Evolutionary conservation across 2,113 vertebrate genomes (phyloP), one percentile per base, ranked within the genome.

Genomic region (Microtus richardsoni): DNA sequence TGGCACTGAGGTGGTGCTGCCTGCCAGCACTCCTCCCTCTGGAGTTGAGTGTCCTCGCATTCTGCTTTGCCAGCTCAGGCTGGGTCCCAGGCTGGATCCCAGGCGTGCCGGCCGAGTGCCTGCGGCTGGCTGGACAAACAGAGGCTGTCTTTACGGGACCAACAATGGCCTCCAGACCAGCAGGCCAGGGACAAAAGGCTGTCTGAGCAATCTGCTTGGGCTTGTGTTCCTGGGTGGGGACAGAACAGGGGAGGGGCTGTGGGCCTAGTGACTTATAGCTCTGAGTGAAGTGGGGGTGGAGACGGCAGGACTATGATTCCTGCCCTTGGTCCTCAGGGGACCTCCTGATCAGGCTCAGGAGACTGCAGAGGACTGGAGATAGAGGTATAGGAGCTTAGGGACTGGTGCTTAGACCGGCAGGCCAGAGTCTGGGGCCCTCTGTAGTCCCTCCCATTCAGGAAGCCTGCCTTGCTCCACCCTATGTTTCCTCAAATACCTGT

Each of bases 81-180:
- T 7, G 70, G 80, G 90, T 68, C 80, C 93, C 80, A 78, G 95
- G 90, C 80, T 7, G 70, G 77, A 88, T 68, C 80, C 93, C 78
- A 7, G 95, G 86, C 52, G 0, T 4, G 85, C 90, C 92, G 85
- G 84, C 85, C 17, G 39, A 75, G 84, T 30, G 91, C 96, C 92
- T 5, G 80, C 0, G 89, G 94, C 93, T 66, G 88, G 70, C 91
- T 0, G 22, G 90, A 30, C 0, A 13, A 91, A 97, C 97, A 98
- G 96, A 98, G 89, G 88, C 91, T 0, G 96, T 96, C 91, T 97
- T 97, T 89, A 97, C 87, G 6, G 83, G 68, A 41, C 94, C 97
- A 97, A 97, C 96, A 98, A 97, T 96, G 91, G 95, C 89, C 75
- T 77, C 64, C 79, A 93, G 94, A 88, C 80, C 75, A 93, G 94